Evolutionary conservation across 2,797 vertebrate species (phyloP), one percentile per base, ranked within the genome.

Genomic region (Megalops cyprinoides): DNA sequence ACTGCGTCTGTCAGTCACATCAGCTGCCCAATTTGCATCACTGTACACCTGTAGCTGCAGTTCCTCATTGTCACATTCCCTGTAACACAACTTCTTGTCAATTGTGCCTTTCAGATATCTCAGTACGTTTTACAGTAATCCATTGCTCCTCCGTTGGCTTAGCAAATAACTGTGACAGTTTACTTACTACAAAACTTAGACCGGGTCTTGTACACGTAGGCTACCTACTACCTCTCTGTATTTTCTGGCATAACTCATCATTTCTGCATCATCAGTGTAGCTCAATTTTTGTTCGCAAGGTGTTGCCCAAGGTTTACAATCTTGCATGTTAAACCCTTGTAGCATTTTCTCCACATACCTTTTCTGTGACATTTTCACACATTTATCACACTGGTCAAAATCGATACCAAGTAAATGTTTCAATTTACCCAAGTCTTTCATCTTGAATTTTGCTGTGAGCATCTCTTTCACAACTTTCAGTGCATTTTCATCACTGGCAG

Each of bases 321-420:
- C 9, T n/a, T n/a, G 60, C 80, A 84, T 76, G 1, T 75, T 84
- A 83, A 86, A 87, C n/a, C n/a, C n/a, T n/a, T 86, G 37, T 2
- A 82, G 14, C n/a, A 83, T 51, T 48, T 82, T 89, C n/a, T 0
- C 0, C 9, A 85, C 51, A 73, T 82, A 86, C 39, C 1, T 84
- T 1, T 81, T 9, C 18, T 79, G 84, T 34, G 31, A 83, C 58
- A 23, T 55, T 81, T 23, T 84, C 51, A 42, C 18, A 44, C 46
- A 75, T 75, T 48, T 48, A 51, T 53, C 15, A 15, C n/a, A 28
- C 48, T 28, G 49, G 49, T 76, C 74, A 76, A 76, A 76, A 76
- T 76, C 74, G 51, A 76, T 76, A 15, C 74, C 25, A 31, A 76
- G 74, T 53, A 51, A 76, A 51, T 76, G 46, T 14, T 76, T 76